phyloP scores from a whole-genome alignment of 2,797 vertebrate genomes.

The Tinamus major region DNA sequence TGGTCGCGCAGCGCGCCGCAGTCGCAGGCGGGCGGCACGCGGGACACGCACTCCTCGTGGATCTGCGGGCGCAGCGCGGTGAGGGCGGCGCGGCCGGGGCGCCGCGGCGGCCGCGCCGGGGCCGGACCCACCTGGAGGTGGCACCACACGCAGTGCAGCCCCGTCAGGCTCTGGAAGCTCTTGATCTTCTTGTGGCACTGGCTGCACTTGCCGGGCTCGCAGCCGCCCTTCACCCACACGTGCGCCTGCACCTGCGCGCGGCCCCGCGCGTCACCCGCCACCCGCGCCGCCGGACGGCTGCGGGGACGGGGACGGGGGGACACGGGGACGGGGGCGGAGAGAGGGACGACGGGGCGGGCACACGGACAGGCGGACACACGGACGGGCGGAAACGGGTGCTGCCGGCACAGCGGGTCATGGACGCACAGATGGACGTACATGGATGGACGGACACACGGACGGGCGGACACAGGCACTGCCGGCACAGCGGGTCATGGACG shows the following conservation, averaged over 20 bases:
- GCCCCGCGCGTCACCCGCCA: background rate
- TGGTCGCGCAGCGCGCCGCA: conserved; percentile 90
- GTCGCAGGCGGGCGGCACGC: conserved; percentile 83
- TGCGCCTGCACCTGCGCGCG: conserved; percentile 84
- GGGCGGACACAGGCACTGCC: too few species aligned
- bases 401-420: too few species aligned
- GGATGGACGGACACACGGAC: background rate
- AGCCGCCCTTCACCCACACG: conserved; percentile 92
- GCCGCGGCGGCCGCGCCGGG: background rate
- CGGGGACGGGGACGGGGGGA: too few species aligned
- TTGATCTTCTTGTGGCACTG: conserved; percentile 94
- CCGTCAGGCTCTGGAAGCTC: conserved; percentile 88
- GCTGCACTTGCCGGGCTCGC: conserved; percentile 88
- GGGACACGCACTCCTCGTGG: conserved; percentile 87
- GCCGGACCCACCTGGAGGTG: conserved; percentile 84
- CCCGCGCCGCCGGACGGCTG: background rate
- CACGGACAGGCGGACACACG: too few species aligned
- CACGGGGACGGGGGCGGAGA: too few species aligned
- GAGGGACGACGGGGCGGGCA: too few species aligned
- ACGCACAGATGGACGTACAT: too few species aligned
- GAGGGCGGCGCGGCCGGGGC: background rate
- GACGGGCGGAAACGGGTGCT: too few species aligned
- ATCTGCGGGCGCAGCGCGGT: conserved; percentile 75
- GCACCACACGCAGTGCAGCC: conserved; percentile 93
- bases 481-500: too few species aligned